Conservation (phyloP, 23 tunicate species). For the Botrylloides violaceus region DNA sequence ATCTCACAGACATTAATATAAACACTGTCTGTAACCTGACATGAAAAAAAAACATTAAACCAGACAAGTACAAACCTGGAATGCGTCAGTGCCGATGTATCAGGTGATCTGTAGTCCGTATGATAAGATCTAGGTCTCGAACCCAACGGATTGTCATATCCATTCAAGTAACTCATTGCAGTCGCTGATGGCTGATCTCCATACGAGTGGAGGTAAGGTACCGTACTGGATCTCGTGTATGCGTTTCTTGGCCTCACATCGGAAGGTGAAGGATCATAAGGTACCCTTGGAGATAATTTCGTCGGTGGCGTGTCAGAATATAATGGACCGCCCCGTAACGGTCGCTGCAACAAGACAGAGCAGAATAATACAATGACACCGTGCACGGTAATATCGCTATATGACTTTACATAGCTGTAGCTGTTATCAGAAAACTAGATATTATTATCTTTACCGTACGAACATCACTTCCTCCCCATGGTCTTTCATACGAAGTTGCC, state of each 20-base stretch:
- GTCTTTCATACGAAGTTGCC: not conserved
- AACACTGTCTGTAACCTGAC: too few species aligned
- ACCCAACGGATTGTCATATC: not conserved
- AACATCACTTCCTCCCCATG: not conserved
- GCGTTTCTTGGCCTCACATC: constrained; percentile 12
- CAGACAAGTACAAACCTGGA: constrained; percentile 7
- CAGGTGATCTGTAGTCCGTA: constrained; percentile 7
- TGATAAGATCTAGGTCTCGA: constrained; percentile 16
- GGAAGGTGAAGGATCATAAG: not conserved
- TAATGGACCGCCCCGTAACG: not conserved
- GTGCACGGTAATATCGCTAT: too few species aligned
- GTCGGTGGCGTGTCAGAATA: constrained; percentile 20
- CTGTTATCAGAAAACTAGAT: too few species aligned
- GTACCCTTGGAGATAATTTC: not conserved
- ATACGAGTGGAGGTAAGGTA: constrained; percentile 4
- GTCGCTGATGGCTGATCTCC: constrained; percentile 27
- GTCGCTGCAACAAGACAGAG: constrained; percentile 5
- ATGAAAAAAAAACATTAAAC: too few species aligned
- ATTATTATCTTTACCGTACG: not conserved
- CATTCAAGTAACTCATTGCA: constrained; percentile 10
- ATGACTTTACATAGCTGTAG: too few species aligned
- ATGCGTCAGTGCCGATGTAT: not conserved
- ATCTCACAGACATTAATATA: too few species aligned
- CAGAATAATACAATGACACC: too few species aligned
- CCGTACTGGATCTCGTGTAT: constrained; percentile 9